Percentiles rank a stretch among this genome's conserved stretches.
Evolutionary conservation across 1,140 invertebrate species (phyloP).

Genomic region (Hyles vespertilio): DNA sequence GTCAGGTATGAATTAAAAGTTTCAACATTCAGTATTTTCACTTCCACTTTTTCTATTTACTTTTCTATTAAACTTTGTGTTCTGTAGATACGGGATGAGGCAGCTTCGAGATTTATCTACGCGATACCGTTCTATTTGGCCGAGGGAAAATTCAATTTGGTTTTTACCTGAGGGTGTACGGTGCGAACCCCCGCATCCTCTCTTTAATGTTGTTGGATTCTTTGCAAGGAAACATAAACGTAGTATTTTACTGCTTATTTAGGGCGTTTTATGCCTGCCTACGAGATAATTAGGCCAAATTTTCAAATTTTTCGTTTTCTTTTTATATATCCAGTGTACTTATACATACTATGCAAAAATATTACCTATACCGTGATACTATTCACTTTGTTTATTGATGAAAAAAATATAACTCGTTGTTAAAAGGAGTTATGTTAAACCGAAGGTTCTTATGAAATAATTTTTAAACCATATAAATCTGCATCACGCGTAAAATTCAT

Average conservation of each 20-base stretch:
- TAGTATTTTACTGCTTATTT: conserved; percentile 31
- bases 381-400: too few relatives aligned
- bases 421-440: too few relatives aligned
- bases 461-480: too few relatives aligned
- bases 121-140: conserved; percentile 62
- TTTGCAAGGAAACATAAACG: conserved; percentile 33
- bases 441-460: too few relatives aligned
- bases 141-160: conserved; percentile 66
- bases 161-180: conserved; percentile 58
- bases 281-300: background rate
- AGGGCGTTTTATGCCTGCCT: background rate
- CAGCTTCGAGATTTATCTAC: conserved; percentile 64
- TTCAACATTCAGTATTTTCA: conserved; percentile 54
- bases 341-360: too few relatives aligned
- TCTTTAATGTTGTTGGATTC: conserved; percentile 47
- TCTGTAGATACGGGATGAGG: conserved; percentile 49
- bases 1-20: conserved; percentile 50
- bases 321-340: background rate
- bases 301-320: background rate
- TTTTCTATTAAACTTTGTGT: conserved; percentile 70
- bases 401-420: too few relatives aligned
- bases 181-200: conserved; percentile 41
- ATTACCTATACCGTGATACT: too few relatives aligned
- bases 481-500: too few relatives aligned
- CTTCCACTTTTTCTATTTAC: conserved; percentile 65